phyloP scores from a whole-genome alignment of 2,113 vertebrate genomes.

The Pygoscelis adeliae region DNA sequence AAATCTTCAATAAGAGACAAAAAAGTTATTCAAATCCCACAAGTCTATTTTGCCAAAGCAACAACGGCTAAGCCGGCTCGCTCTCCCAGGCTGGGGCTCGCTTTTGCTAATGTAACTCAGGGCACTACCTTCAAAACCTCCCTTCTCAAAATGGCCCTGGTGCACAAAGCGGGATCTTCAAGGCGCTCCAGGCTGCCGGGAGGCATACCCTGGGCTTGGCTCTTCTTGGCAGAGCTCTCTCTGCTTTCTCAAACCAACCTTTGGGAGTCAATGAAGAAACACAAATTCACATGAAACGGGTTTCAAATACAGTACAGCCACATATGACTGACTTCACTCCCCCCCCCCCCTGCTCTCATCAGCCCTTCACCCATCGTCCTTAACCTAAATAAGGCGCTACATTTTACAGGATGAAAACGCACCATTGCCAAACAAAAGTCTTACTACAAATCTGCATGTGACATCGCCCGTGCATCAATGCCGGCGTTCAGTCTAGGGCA shows the following conservation, averaged over 20 bases:
- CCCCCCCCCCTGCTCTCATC: background rate
- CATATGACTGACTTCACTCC: background rate
- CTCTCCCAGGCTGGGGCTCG: background rate
- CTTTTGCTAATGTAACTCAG: background rate
- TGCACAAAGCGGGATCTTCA: background rate
- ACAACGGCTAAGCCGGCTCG: background rate
- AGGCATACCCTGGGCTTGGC: background rate
- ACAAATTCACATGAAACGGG: background rate
- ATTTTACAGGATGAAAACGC: background rate
- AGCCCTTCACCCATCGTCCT: background rate
- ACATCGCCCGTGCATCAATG: background rate
- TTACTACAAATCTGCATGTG: background rate
- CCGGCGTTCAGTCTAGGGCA: background rate
- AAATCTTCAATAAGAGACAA: background rate
- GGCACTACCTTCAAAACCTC: background rate
- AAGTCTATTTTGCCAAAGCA: background rate
- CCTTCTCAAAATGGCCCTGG: background rate
- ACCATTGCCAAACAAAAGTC: background rate
- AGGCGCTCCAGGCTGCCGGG: background rate
- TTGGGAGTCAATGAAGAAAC: accelerated
- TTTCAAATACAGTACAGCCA: background rate
- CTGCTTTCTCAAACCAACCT: background rate
- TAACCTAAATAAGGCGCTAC: background rate
- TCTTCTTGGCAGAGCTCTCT: background rate
- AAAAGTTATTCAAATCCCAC: background rate